Base-by-base conservation (phyloP, 2,797 vertebrate genomes). In the Linurgus olivaceus region DNA sequence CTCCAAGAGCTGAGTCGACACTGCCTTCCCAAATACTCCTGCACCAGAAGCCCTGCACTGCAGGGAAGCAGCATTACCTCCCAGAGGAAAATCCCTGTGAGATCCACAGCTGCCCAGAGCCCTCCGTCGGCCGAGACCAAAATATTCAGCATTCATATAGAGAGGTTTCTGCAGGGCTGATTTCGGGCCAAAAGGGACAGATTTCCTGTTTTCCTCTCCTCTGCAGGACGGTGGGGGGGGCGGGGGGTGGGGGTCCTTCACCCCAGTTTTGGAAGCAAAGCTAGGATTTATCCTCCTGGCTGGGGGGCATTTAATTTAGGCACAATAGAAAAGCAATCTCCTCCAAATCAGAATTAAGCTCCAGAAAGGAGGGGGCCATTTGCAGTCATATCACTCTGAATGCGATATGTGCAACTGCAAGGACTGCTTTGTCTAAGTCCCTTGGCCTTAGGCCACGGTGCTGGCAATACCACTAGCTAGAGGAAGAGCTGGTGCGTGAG, bases 361-460 rank as follows among this genome's bases (percentile, higher is more conserved):
- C 86, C 92, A 82, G 94, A 85, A 94, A 93, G 96, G 94, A 92
- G 94, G 93, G 95, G 91, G 86, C 90, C 96, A 95, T 96, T 94
- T 96, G 96, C 95, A 97, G 96, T 92, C 96, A 5, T 92, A 96
- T 96, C 97, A 94, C 96, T 96, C 82, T 55, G 92, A 97, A 94
- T 79, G 93, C 78, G 67, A 94, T 95, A 95, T 96, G 95, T 96
- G 95, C 91, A 88, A 96, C 95, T 96, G 96, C 96, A 95, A 96
- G 94, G 94, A 95, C 96, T 97, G 97, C 98, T 98, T 98, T 98
- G 97, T 98, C 97, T 98, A 96, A 98, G 96, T 98, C 97, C 94
- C 85, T 97, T 96, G 97, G 97, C 97, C 98, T 97, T 93, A 96
- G 97, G 98, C 97, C 97, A 97, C 86, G 96, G 96, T 94, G 97